These are phyloP conservation scores for Epinephelus coioides DNA, from an alignment of 2,797 vertebrate species.

Conservation along the genomic window DNA sequence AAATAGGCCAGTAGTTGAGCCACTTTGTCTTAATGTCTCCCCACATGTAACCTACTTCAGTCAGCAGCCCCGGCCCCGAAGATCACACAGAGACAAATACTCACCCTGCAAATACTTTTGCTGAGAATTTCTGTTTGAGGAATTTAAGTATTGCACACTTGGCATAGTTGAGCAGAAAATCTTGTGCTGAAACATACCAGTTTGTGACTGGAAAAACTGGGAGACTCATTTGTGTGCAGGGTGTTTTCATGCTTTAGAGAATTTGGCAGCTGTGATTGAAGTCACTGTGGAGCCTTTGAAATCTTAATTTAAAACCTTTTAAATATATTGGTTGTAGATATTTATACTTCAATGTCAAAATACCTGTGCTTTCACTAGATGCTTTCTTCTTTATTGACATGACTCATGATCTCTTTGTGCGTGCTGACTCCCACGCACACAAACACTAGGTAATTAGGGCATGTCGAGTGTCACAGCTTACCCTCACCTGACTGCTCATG, in stretches of 20 bases:
- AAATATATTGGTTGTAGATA: not conserved
- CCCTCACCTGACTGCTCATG: slow-evolving; percentile 52
- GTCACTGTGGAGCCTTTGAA: not conserved
- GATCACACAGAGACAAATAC: slow-evolving; percentile 7
- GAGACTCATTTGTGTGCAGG: slow-evolving; percentile 11
- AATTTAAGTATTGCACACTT: not conserved
- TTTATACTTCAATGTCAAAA: not conserved
- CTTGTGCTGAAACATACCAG: not conserved
- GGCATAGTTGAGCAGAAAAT: slow-evolving; percentile 18
- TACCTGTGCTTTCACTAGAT: not conserved
- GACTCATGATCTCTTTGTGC: slow-evolving; percentile 27
- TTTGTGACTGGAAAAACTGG: slow-evolving; percentile 21
- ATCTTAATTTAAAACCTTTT: not conserved
- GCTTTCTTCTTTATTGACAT: slow-evolving; percentile 10
- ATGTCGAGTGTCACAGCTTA: slow-evolving; percentile 48
- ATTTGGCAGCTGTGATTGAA: slow-evolving; percentile 12
- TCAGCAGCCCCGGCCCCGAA: slow-evolving; percentile 13
- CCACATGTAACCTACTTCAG: slow-evolving; percentile 80
- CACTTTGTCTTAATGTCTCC: slow-evolving; percentile 66
- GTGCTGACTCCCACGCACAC: not conserved
- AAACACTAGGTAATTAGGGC: slow-evolving; percentile 53
- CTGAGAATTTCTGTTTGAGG: not conserved
- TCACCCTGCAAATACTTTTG: not conserved
- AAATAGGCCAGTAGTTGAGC: slow-evolving; percentile 81
- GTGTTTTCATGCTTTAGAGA: not conserved